A percentile compares a stretch with the other conserved stretches of the same genome.
These are phyloP conservation scores for Serilophus lunatus DNA, from an alignment of 2,113 vertebrate species.

Conservation along the genomic window DNA sequence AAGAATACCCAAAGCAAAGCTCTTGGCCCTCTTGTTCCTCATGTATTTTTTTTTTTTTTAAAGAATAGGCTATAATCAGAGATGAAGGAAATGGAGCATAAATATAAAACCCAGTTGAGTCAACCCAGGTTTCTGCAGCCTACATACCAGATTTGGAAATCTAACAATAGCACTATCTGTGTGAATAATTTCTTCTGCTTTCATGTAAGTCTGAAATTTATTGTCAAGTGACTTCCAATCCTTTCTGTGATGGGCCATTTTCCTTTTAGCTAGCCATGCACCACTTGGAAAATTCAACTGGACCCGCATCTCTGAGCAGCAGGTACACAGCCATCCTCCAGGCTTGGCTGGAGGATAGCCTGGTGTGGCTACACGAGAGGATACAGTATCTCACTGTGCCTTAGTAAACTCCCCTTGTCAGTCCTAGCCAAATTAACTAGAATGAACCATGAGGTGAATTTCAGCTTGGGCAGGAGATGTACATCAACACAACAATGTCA, in stretches of 20 bases:
- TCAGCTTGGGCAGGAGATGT: not conserved
- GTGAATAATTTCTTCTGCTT: not conserved
- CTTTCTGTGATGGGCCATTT: not conserved
- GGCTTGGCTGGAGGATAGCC: not conserved
- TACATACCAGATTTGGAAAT: not conserved
- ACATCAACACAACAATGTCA: fast-evolving
- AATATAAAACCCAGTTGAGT: slow-evolving; percentile 41
- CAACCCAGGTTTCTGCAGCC: no score
- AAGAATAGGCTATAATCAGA: not conserved
- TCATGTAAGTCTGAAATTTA: not conserved
- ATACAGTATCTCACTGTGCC: not conserved
- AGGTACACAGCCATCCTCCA: not conserved
- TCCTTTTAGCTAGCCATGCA: not conserved
- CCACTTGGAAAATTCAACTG: not conserved
- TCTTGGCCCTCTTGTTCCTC: not conserved
- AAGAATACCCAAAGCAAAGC: not conserved
- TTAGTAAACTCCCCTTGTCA: not conserved
- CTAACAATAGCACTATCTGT: not conserved
- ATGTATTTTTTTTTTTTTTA: not conserved
- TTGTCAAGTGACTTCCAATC: not conserved
- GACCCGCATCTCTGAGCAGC: not conserved
- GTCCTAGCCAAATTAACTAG: not conserved
- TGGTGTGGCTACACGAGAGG: not conserved
- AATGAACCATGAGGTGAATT: fast-evolving
- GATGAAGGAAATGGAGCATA: not conserved